Evolutionary conservation across 64 coral and sea anemone genomes (phyloP).

Genomic region (Montipora capricornis): DNA sequence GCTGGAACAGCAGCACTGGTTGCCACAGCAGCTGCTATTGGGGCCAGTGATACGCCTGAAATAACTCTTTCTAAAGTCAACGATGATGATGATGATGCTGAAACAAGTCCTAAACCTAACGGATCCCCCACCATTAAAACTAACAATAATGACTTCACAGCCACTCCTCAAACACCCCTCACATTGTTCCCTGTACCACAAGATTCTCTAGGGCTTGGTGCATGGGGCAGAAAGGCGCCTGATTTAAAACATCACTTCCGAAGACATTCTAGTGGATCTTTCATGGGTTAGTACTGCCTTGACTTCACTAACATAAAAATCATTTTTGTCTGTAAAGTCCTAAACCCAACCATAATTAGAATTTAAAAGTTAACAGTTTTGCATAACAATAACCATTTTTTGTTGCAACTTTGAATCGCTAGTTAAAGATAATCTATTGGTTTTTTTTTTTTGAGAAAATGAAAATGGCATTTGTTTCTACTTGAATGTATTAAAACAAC

Average conservation of each 20-base stretch:
- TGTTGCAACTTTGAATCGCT: no score
- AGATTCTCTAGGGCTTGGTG: conserved; percentile 81
- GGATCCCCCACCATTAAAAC: conserved; percentile 72
- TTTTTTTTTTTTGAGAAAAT: no score
- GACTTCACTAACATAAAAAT: no score
- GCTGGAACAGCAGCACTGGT: conserved; percentile 94
- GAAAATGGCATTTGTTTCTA: no score
- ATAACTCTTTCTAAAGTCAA: conserved; percentile 96
- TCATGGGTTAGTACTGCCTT: conserved; percentile 88
- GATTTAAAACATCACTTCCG: conserved; percentile 96
- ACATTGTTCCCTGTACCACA: conserved; percentile 84
- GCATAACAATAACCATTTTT: no score
- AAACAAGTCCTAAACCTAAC: conserved; percentile 69
- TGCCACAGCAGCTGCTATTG: conserved; percentile 87
- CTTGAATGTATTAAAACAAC: no score
- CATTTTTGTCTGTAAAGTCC: no score
- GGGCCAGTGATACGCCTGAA: conserved; percentile 83
- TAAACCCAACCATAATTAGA: no score
- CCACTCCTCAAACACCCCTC: conserved; percentile 41
- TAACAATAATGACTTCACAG: conserved; percentile 73
- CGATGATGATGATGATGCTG: conserved; percentile 77
- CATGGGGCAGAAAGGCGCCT: conserved; percentile 87
- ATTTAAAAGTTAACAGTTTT: no score
- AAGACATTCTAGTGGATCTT: conserved; percentile 95
- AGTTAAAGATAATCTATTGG: no score